Evolutionary conservation across 92 coral and sea anemone genomes (phyloP).

Genomic region (Parazoanthus swiftii): DNA sequence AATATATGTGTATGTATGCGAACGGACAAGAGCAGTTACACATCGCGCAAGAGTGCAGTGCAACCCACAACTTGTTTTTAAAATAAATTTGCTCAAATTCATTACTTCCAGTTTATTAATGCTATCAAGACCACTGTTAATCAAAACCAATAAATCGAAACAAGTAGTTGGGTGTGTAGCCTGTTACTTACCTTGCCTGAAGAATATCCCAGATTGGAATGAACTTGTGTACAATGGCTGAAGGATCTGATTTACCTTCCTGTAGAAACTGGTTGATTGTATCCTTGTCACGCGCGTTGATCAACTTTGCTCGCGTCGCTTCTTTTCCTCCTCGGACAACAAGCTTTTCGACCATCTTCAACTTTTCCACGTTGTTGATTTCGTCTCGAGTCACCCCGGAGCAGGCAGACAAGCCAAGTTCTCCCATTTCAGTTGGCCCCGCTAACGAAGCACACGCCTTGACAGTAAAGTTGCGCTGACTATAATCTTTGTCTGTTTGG

Average conservation of each 20-base stretch:
- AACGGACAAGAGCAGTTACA: too few species aligned
- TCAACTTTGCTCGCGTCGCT: constrained; percentile 20
- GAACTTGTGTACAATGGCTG: constrained; percentile 10
- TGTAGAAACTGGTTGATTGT: not conserved
- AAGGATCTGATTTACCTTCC: constrained; percentile 17
- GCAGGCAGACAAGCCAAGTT: constrained; percentile 49
- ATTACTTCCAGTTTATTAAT: not conserved
- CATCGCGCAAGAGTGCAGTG: too few species aligned
- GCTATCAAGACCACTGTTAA: too few species aligned
- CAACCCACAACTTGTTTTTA: too few species aligned
- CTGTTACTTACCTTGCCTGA: not conserved
- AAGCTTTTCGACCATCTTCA: constrained; percentile 19
- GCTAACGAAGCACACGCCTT: constrained; percentile 62
- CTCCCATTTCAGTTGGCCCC: constrained; percentile 20
- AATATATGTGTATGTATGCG: not conserved
- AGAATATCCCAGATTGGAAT: constrained; percentile 31
- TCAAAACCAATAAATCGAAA: too few species aligned
- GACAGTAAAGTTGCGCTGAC: constrained; percentile 49
- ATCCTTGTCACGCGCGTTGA: not conserved
- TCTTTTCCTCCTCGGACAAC: constrained; percentile 32
- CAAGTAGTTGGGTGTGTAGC: too few species aligned
- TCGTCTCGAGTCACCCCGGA: constrained; percentile 53
- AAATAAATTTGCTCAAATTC: too few species aligned
- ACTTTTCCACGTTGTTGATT: constrained; percentile 10
- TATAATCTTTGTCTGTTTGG: constrained; percentile 4